Evolutionary conservation across 2,113 vertebrate species (phyloP), one percentile per base, ranked within the genome.

Genomic region (Petroica traversi): DNA sequence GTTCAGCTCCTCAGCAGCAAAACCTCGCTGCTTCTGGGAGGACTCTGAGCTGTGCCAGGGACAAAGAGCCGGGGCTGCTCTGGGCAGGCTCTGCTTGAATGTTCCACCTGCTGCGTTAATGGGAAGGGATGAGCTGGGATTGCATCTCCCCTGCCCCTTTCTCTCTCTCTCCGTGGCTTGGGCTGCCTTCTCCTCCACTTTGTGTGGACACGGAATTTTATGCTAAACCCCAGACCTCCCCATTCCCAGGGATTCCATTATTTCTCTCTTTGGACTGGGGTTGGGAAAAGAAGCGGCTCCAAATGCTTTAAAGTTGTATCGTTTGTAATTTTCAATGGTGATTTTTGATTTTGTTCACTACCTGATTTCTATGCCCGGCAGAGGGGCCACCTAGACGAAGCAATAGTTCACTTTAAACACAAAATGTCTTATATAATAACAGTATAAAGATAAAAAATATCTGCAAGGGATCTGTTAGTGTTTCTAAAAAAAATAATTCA

Each of bases 321-420:
- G 29, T 77, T 83, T 95, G 92, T 95, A 48, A 91, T 97, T 97
- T 96, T 69, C 71, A 76, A 31, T 29, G 81, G 40, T 87, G 58
- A 83, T 93, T 97, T 94, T 74, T 63, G 55, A 81, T 96, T 96
- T 97, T 96, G 86, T 88, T 96, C 92, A 61, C 77, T 80, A 20
- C 85, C 54, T 85, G 38, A 74, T 97, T 95, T 89, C 95, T 95
- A 9, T 55, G 92, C 93, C 87, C 84, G 28, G 81, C 83, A 79
- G 86, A 95, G 91, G 95, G 92, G 86, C n/a, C 62, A 34, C 95
- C 83, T 91, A 93, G 84, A 93, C 72, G 87, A 95, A 97, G 94
- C 94, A 94, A 95, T 96, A 96, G 94, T 97, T 96, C 91, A 95
- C 69, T 79, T 94, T 87, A 93, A 94, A 84, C 48, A 59, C 91